These are phyloP conservation scores for Prunella himalayana DNA, from an alignment of 2,113 vertebrate genomes.

Conservation along the genomic window DNA sequence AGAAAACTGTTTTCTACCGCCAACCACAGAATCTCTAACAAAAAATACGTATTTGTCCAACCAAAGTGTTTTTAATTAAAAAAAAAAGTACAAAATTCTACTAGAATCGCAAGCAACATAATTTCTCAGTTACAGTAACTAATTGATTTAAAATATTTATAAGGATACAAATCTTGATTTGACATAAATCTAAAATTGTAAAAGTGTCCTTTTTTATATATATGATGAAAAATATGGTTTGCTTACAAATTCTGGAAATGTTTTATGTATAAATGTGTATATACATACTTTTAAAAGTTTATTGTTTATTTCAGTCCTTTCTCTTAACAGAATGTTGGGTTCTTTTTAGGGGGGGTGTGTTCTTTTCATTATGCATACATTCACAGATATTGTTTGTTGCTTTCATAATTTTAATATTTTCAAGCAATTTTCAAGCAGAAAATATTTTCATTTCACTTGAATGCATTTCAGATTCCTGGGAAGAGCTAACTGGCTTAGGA, in stretches of 20 bases:
- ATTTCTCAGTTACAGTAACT: neutral
- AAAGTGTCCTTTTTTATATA: neutral
- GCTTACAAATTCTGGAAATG: neutral
- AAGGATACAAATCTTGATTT: neutral
- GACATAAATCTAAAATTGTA: neutral
- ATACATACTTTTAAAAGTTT: neutral
- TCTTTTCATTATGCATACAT: neutral
- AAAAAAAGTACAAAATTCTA: neutral
- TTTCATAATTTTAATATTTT: neutral
- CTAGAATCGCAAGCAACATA: neutral
- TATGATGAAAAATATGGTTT: neutral
- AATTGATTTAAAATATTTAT: neutral
- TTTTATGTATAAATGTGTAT: neutral
- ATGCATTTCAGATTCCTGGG: neutral
- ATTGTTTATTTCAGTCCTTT: neutral
- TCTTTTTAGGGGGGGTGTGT: fast-evolving
- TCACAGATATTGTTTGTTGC: neutral
- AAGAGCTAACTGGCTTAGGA: neutral
- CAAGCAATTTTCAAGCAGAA: neutral
- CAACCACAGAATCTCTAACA: neutral
- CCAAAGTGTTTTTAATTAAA: neutral
- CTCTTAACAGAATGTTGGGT: neutral
- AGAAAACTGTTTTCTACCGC: neutral
- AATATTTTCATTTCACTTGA: too few species aligned
- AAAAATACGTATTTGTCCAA: neutral